Evolutionary conservation across 2,888 invertebrate species (phyloP).

Genomic region (Brachylomia viminalis): DNA sequence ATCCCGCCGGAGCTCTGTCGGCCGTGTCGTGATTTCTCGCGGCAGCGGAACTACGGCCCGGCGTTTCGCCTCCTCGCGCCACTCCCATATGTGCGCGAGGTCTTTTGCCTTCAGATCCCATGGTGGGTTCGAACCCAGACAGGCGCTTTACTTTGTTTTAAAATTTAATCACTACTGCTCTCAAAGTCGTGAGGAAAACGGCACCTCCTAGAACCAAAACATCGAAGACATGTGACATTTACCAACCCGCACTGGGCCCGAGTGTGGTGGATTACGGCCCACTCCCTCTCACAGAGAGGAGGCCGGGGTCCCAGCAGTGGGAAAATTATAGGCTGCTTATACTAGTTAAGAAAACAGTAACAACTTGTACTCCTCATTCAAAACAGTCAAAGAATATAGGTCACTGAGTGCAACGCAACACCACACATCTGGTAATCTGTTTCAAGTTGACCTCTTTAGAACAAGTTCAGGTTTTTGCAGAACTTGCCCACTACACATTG

Average conservation of each 20-base stretch:
- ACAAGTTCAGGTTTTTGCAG: not conserved
- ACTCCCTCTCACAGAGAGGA: not conserved
- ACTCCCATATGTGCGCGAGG: no score
- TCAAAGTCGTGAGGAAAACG: no score
- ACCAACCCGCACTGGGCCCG: not conserved
- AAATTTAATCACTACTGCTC: no score
- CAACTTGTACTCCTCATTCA: not conserved
- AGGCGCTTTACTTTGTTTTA: no score
- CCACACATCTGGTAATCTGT: not conserved
- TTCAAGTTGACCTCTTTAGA: constrained; percentile 8
- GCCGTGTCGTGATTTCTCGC: no score
- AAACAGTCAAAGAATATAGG: not conserved
- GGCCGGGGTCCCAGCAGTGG: not conserved
- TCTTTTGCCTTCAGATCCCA: no score
- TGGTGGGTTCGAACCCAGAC: no score
- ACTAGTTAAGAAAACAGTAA: not conserved
- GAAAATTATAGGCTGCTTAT: not conserved
- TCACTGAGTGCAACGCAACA: not conserved
- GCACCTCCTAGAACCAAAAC: no score
- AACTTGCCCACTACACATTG: not conserved
- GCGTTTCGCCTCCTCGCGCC: no score
- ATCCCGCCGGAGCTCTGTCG: no score
- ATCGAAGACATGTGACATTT: not conserved
- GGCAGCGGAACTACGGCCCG: no score
- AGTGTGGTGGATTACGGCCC: not conserved